phyloP scores from a whole-genome alignment of 2,888 invertebrate genomes.

The Amphimallon solstitiale region DNA sequence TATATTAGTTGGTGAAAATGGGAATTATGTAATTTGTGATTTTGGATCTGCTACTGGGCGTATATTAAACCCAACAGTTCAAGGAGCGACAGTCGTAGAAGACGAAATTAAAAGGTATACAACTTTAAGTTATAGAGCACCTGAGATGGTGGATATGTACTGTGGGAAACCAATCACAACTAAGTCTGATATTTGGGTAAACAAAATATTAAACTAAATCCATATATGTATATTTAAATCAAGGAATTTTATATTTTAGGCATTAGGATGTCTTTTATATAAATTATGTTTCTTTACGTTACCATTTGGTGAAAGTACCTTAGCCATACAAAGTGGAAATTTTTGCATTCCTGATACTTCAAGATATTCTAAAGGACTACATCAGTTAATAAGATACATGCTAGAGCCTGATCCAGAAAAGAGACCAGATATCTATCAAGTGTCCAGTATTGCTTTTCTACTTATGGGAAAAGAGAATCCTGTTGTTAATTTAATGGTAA shows the following conservation, averaged over 20 bases:
- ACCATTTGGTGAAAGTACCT: slow-evolving; percentile 92
- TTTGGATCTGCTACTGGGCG: slow-evolving; percentile 94
- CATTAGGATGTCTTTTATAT: slow-evolving; percentile 87
- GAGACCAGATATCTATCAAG: slow-evolving; percentile 89
- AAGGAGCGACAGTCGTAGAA: slow-evolving; percentile 77
- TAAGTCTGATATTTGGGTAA: slow-evolving; percentile 89
- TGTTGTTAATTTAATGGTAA: slow-evolving; percentile 82
- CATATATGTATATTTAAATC: not conserved
- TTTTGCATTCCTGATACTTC: slow-evolving; percentile 86
- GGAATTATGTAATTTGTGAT: slow-evolving; percentile 89
- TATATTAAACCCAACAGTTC: slow-evolving; percentile 73
- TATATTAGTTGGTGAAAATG: slow-evolving; percentile 81
- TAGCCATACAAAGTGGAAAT: slow-evolving; percentile 90
- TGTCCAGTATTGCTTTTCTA: slow-evolving; percentile 77
- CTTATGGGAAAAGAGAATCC: slow-evolving; percentile 78
- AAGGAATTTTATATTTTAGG: slow-evolving; percentile 66
- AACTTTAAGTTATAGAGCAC: slow-evolving; percentile 88
- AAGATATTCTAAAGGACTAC: slow-evolving; percentile 75
- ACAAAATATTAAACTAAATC: slow-evolving; percentile 26
- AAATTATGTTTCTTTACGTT: slow-evolving; percentile 89
- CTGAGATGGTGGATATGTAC: slow-evolving; percentile 95
- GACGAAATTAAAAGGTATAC: slow-evolving; percentile 90
- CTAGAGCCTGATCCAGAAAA: slow-evolving; percentile 83
- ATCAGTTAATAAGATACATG: slow-evolving; percentile 78
- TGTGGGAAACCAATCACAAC: slow-evolving; percentile 83